Base-by-base conservation (phyloP, 2,888 invertebrate genomes). In the Lasioglossum figueresi region DNA sequence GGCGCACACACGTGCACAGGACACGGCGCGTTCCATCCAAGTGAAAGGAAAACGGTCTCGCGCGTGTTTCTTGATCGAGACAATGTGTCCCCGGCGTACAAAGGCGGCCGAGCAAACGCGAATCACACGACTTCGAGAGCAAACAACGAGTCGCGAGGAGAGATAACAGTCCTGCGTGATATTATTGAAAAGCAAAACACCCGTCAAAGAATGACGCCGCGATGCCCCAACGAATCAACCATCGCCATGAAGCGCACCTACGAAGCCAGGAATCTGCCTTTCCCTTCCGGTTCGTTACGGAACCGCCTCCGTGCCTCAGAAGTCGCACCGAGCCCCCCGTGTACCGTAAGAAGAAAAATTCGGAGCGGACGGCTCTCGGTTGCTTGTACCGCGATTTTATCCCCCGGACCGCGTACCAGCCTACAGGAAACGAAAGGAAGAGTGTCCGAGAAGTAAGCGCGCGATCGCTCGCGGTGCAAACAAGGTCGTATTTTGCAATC, bases 41-140 rank as follows among this genome's bases (percentile, higher is more conserved):
- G 79, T 86, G 86, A 84, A 86, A 86, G 86, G 85, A 76, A 86
- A 84, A 73, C 45, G 56, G 19, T 71, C 71, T 75, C 8, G 73
- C 43, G 31, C 14, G 27, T 80, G 23, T 52, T 52, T 52, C 71
- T 80, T 72, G 56, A 66, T 43, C 31, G 10, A 77, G 77, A 82
- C 76, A 83, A 82, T 81, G 72, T 72, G 34, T 14, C 45, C n/a
- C 19, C 37, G 14, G 37, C n/a, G 45, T 10, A 48, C 77, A 83
- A 83, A 77, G 73, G 34, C 56, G 10, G 40, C 43, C 40, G 56
- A 48, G 73, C 59, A 27, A 40, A 45, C 82, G 56, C 76, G 83
- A 83, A 66, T 83, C 83, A 83, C 73, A 4, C 56, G 23, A 59
- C 68, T 82, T 74, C 45, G 68, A 37, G 68, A 48, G 73, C 43